Conservation (phyloP, 2,888 invertebrate species). For the Cryptocephalus primarius region DNA sequence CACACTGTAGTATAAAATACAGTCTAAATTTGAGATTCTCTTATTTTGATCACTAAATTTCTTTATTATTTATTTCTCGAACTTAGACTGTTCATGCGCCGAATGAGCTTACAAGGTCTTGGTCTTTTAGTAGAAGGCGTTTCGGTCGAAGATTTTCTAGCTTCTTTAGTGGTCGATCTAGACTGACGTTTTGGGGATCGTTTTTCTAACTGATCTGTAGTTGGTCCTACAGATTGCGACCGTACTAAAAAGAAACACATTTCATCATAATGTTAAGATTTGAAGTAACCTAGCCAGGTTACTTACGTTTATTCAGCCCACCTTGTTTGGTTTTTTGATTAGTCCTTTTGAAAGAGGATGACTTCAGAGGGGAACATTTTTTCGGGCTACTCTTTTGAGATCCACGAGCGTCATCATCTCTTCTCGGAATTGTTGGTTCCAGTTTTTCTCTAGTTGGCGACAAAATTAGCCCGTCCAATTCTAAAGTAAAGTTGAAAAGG, state of each 20-base stretch:
- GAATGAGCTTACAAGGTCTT: slow-evolving; percentile 54
- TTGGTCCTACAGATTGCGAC: slow-evolving; percentile 61
- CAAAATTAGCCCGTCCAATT: slow-evolving; percentile 55
- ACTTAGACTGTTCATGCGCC: neutral
- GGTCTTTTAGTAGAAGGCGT: slow-evolving; percentile 49
- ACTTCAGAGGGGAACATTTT: slow-evolving; percentile 50
- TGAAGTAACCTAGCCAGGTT: slow-evolving; percentile 3
- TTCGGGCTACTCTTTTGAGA: slow-evolving; percentile 38
- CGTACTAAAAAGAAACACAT: slow-evolving; percentile 38
- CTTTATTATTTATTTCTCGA: no score
- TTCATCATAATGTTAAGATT: no score
- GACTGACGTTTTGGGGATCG: slow-evolving; percentile 71
- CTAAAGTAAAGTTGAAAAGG: slow-evolving; percentile 10
- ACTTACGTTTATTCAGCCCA: slow-evolving; percentile 39
- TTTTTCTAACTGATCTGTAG: slow-evolving; percentile 42
- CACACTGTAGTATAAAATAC: slow-evolving; percentile 21
- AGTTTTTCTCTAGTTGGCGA: slow-evolving; percentile 62
- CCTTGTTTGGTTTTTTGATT: slow-evolving; percentile 44
- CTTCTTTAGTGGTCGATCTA: slow-evolving; percentile 53
- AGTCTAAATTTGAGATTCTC: no score
- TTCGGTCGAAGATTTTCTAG: slow-evolving; percentile 51
- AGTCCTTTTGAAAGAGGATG: slow-evolving; percentile 39
- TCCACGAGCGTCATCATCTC: slow-evolving; percentile 43
- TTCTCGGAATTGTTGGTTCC: slow-evolving; percentile 53
- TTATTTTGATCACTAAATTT: no score